These are phyloP conservation scores for Junonia oenone DNA, from an alignment of 2,888 invertebrate genomes.

Conservation along the genomic window DNA sequence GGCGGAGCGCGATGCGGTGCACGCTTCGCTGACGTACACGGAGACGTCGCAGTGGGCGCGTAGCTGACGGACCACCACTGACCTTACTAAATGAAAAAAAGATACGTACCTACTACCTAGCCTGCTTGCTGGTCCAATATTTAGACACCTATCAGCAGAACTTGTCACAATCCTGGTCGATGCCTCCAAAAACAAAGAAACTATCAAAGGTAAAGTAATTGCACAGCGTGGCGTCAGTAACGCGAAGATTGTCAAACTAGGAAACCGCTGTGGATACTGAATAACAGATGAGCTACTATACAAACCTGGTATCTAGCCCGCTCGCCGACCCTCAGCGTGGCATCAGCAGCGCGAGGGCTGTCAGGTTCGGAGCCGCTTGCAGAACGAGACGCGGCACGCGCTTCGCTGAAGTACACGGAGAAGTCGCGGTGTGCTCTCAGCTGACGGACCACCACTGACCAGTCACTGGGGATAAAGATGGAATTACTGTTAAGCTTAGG, in stretches of 20 bases:
- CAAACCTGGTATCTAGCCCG: constrained; percentile 56
- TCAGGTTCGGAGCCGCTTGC: constrained; percentile 68
- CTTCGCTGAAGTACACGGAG: constrained; percentile 93
- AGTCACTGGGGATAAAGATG: too few species aligned
- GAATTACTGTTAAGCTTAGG: too few species aligned
- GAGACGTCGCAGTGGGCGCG: constrained; percentile 95
- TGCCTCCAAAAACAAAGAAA: too few species aligned
- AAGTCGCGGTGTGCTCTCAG: constrained; percentile 95
- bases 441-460: constrained; percentile 92
- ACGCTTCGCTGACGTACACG: constrained; percentile 91
- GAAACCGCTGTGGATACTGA: constrained; percentile 27
- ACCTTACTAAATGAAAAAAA: too few species aligned
- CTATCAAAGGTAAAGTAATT: too few species aligned
- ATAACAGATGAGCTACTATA: neutral
- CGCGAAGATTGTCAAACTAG: constrained; percentile 47
- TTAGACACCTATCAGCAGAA: too few species aligned
- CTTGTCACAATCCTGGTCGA: too few species aligned
- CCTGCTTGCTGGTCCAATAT: too few species aligned
- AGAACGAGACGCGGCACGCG: constrained; percentile 84
- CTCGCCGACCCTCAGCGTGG: constrained; percentile 66
- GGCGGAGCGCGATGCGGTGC: constrained; percentile 83
- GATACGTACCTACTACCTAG: too few species aligned
- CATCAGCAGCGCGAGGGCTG: constrained; percentile 55
- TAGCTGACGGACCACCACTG: constrained; percentile 90
- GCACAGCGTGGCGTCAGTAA: constrained; percentile 59